Base-by-base conservation (phyloP, 2,113 vertebrate species). In the Nematolebias whitei region DNA sequence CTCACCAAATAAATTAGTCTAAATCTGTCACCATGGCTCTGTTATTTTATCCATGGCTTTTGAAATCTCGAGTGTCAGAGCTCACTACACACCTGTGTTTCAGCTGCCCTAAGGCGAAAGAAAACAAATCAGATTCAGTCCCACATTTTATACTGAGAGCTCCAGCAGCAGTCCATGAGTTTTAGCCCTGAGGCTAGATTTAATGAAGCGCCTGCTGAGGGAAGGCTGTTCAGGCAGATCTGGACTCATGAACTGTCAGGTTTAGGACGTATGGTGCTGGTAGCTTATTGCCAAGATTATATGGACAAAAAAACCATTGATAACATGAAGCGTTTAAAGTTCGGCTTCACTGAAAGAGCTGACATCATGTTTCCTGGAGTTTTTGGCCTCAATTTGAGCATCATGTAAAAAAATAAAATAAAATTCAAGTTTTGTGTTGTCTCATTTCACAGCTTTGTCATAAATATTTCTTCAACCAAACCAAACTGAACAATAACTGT, bases 121-220 rank as follows among this genome's bases (percentile, higher is more conserved):
- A 12, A 29, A 58, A 15, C 15, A 81, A 76, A 74, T 76, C 32
- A 51, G 35, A 61, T 52, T 48, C 29, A 44, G 47, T 59, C 10
- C 44, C 6, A 68, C 53, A 72, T 55, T 54, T 16, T 55, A 7
- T 7, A 39, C 43, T 55, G 63, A 64, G 54, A 76, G 48, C 12
- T 44, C 29, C 10, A 38, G 50, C 41, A 72, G 16, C 20, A 52
- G 55, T 57, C 61, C 45, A 63, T 43, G 22, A 55, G 12, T 51
- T 59, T 22, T 18, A 26, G 4, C 44, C 79, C 45, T 0, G 19
- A 63, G 72, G 74, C 12, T 16, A 47, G 22, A 62, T 63, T 71
- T 63, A 63, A 77, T 85, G 41, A 80, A 71, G 53, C 38, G 60
- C 58, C 59, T 64, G 49, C 4, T 51, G 47, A 53, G 39, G n/a